Evolutionary conservation across 2,113 vertebrate species (phyloP).

Genomic region (Thymallus thymallus): DNA sequence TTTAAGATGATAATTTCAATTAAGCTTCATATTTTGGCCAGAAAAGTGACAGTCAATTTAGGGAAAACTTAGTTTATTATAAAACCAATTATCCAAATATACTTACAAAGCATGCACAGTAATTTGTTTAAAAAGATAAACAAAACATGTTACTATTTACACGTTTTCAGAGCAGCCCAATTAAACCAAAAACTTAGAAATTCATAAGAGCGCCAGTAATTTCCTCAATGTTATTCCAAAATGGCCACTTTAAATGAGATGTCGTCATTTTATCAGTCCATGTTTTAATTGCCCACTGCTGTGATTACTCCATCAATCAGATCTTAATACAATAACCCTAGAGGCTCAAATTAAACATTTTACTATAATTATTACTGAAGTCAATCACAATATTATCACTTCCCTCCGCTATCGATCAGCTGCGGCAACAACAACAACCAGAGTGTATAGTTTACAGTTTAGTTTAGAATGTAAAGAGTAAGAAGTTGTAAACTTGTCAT

Average conservation of each 20-base stretch:
- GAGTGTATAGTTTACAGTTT: not conserved
- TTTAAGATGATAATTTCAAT: too few species aligned
- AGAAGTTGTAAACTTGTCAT: constrained; percentile 6
- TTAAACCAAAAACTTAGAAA: constrained; percentile 21
- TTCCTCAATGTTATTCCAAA: constrained; percentile 8
- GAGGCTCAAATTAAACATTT: constrained; percentile 38
- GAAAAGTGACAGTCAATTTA: too few species aligned
- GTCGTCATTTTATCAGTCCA: constrained; percentile 16
- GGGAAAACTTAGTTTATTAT: constrained; percentile 39
- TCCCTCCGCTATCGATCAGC: constrained; percentile 18
- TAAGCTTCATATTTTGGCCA: too few species aligned
- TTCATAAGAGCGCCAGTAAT: not conserved
- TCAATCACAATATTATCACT: constrained; percentile 18
- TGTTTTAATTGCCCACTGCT: constrained; percentile 18
- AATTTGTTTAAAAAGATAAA: constrained; percentile 53
- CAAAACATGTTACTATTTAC: constrained; percentile 42
- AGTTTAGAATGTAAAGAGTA: too few species aligned
- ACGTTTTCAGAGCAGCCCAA: constrained; percentile 55
- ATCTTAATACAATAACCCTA: constrained; percentile 28
- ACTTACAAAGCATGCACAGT: constrained; percentile 46
- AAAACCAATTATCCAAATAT: constrained; percentile 54
- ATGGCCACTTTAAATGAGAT: constrained; percentile 21
- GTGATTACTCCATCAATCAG: constrained; percentile 44
- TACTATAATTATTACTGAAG: constrained; percentile 44
- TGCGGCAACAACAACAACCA: not conserved